These are phyloP conservation scores for Therioaphis trifolii DNA, from an alignment of 2,888 invertebrate species.

Conservation along the genomic window DNA sequence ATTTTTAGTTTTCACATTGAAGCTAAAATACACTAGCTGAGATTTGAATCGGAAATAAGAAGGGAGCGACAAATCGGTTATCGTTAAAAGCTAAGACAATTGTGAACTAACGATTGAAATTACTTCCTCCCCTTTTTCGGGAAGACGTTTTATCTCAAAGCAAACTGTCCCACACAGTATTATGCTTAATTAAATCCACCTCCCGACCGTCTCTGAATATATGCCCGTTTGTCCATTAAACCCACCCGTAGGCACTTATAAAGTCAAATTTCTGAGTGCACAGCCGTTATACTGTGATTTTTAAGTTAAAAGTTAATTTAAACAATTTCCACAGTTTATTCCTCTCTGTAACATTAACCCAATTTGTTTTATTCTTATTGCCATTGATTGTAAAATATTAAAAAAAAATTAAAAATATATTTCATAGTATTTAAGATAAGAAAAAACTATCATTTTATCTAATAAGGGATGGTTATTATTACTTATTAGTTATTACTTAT, in stretches of 20 bases:
- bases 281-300: background rate
- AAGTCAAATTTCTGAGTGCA: conserved; percentile 31
- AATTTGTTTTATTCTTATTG: too few relatives aligned
- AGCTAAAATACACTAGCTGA: background rate
- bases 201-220: background rate
- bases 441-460: background rate
- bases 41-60: conserved; percentile 4
- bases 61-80: conserved; percentile 42
- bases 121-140: conserved; percentile 38
- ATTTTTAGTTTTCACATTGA: background rate
- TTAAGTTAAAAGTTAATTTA: background rate
- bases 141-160: conserved; percentile 37
- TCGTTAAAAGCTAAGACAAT: conserved; percentile 47
- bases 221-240: conserved; percentile 2
- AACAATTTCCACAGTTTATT: background rate
- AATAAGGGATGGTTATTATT: background rate
- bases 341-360: too few relatives aligned
- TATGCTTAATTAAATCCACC: conserved; percentile 44
- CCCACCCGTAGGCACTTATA: background rate
- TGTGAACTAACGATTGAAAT: conserved; percentile 29
- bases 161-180: conserved; percentile 17
- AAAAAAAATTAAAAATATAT: too few relatives aligned
- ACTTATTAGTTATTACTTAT: too few relatives aligned
- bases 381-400: too few relatives aligned
- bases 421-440: background rate